Evolutionary conservation across 1,140 invertebrate species (phyloP), one percentile per base, ranked within the genome.

Genomic region (Mylabris phalerata): DNA sequence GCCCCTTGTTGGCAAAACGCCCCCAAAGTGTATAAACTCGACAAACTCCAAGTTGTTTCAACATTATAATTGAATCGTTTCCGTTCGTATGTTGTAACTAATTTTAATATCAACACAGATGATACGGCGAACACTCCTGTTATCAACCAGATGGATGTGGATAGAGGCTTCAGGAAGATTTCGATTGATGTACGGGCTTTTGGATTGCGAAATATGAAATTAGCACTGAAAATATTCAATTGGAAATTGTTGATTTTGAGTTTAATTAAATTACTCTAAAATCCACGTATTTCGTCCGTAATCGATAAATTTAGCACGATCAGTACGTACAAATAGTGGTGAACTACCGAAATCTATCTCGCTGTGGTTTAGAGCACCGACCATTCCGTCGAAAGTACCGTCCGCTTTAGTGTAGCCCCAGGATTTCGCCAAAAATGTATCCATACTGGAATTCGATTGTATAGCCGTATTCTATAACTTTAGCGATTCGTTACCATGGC

Each of bases 191-290:
- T 79, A 2, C 75, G 78, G 4, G 73, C 65, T 55, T 78, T 82
- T 0, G 84, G 84, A 72, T 85, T 82, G 4, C 82, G 77, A 57
- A 86, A 82, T 40, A 86, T 80, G 59, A 86, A 82, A 50, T 75
- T 78, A 2, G 79, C 75, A 79, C 76, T 82, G 26, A 76, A 76
- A 44, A 72, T 5, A 5, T 3, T 7, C 32, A 32, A 32, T 32
- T 66, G 0, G 7, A 32, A 32, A 32, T 32, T 7, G 32, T 32
- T 32, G 7, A 32, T 32, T 5, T 32, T 5, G 40, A 51, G 50
- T 43, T 61, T 48, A 32, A 39, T 48, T 44, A 19, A 9, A n/a
- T 50, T 3, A 83, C 84, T 75, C 80, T 42, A 79, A 76, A 13
- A 74, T 68, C 79, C 80, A 86, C 3, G 80, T 81, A 45, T 79